A percentile compares a stretch with the other conserved stretches of the same genome.
Evolutionary conservation across 2,113 vertebrate species (phyloP).

Genomic region (Hemiscyllium ocellatum): DNA sequence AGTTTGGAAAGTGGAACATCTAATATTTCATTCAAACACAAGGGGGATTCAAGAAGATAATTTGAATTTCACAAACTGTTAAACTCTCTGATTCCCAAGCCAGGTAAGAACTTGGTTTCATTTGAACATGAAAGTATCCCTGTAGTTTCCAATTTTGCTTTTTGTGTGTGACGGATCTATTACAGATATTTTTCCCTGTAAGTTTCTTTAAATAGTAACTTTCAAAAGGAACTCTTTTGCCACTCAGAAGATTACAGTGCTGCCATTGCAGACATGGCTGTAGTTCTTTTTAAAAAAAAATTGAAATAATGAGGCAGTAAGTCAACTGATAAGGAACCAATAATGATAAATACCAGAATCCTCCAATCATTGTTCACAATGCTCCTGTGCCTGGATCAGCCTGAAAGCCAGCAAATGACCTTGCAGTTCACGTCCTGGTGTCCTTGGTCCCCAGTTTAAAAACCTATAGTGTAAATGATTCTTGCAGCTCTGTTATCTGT

Average conservation of each 20-base stretch:
- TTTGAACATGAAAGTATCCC: not conserved
- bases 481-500: not conserved
- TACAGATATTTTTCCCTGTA: too few relatives aligned
- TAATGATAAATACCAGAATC: not conserved
- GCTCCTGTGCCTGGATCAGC: not conserved
- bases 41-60: not conserved
- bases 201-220: not conserved
- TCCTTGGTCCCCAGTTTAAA: slow-evolving; percentile 6
- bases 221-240: not conserved
- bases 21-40: not conserved
- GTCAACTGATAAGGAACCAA: not conserved
- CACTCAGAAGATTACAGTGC: not conserved
- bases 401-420: not conserved
- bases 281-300: not conserved
- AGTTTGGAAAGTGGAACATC: not conserved
- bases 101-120: not conserved
- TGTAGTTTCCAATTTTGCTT: not conserved
- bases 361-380: not conserved
- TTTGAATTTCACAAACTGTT: not conserved
- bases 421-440: not conserved
- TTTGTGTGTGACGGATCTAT: not conserved
- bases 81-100: not conserved
- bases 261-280: not conserved
- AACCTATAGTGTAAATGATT: slow-evolving; percentile 24
- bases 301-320: not conserved